Evolutionary conservation across 2,113 vertebrate species (phyloP), one percentile per base, ranked within the genome.

Genomic region (Gobiocypris rarus): DNA sequence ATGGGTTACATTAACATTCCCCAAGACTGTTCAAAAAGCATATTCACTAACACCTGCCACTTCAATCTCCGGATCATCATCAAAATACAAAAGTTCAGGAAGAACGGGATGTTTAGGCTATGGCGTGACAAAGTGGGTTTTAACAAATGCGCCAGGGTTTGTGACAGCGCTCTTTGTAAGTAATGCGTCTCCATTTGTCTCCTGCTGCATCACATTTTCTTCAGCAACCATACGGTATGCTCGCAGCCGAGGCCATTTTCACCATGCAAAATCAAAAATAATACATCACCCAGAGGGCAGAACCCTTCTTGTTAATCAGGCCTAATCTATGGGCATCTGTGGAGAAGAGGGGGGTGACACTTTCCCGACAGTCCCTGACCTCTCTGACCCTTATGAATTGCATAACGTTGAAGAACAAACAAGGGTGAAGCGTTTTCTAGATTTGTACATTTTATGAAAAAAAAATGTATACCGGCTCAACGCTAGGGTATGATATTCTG

Each of bases 191-290:
- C 74, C 75, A 86, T 89, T 89, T 84, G 80, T 86, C 94, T 95
- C 93, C 91, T 94, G 94, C 95, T 95, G 94, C 93, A 95, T 94
- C 94, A 94, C 94, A 95, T 95, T 97, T 95, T 95, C 95, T 94
- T 94, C 92, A 11, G 79, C 90, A 94, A 94, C 90, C 90, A 93
- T 95, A 95, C 10, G 41, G 65, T 91, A 92, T 89, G 91, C 92
- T 69, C 92, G 91, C 91, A 93, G 91, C 91, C 92, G 81, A 86
- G 90, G 28, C 50, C 22, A 48, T 10, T 58, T 81, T 67, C 45
- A 45, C 75, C 71, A 58, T 85, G 82, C 84, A 86, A 83, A 90
- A 88, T 81, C 89, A 75, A 87, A 94, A 96, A 95, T 93, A 96
- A 96, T 96, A 96, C 96, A 96, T 97, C 94, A 96, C 91, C 93